A percentile compares a stretch with the other conserved stretches of the same genome.
phyloP scores from a whole-genome alignment of 1,140 invertebrate species.

The Drosophila gunungcola region DNA sequence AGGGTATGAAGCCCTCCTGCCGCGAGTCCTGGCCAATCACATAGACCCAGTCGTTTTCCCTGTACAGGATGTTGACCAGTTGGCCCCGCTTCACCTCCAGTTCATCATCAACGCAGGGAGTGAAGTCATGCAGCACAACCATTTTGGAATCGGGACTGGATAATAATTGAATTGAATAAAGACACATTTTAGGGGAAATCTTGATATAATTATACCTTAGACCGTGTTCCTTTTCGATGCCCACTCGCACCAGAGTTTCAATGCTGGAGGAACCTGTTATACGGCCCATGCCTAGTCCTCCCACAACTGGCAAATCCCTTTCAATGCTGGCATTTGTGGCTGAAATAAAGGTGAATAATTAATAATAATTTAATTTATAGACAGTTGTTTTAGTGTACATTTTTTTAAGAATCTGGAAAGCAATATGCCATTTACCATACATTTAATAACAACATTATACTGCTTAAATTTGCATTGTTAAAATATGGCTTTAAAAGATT shows the following conservation, averaged over 20 bases:
- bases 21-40: slow-evolving; percentile 95
- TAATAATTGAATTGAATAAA: background rate
- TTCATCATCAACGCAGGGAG: slow-evolving; percentile 97
- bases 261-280: slow-evolving; percentile 98
- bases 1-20: slow-evolving; percentile 97
- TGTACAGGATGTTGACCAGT: slow-evolving; percentile 95
- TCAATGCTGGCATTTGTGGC: slow-evolving; percentile 88
- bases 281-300: slow-evolving; percentile 88
- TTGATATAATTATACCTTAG: slow-evolving; percentile 81
- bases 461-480: background rate
- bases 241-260: slow-evolving; percentile 96
- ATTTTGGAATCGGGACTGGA: slow-evolving; percentile 95
- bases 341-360: slow-evolving; percentile 34
- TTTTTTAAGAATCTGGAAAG: no score
- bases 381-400: background rate
- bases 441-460: no score
- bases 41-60: slow-evolving; percentile 98
- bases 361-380: background rate
- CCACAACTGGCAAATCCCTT: slow-evolving; percentile 87
- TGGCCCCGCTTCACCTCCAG: slow-evolving; percentile 89
- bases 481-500: no score
- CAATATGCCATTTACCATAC: no score
- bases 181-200: background rate
- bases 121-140: slow-evolving; percentile 97
- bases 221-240: slow-evolving; percentile 97